These are phyloP conservation scores for Lemur catta DNA, from an alignment of 2,797 vertebrate species.

Conservation along the genomic window DNA sequence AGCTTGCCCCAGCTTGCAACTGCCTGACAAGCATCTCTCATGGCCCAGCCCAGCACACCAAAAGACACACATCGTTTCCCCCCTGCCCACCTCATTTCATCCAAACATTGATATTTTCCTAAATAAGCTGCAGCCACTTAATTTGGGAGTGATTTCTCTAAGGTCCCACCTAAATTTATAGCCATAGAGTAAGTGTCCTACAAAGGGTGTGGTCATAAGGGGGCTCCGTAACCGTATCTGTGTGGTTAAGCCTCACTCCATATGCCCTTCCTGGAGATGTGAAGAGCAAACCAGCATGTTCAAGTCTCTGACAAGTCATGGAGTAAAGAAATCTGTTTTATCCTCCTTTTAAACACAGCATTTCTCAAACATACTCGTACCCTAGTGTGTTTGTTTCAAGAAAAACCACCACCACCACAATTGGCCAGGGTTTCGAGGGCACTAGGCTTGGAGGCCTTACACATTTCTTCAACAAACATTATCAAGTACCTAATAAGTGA, in stretches of 20 bases:
- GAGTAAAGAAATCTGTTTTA: background rate
- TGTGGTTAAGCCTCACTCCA: background rate
- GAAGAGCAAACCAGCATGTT: background rate
- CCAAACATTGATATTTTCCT: background rate
- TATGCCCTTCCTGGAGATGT: background rate
- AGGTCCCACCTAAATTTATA: background rate
- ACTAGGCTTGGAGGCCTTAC: background rate
- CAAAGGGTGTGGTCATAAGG: background rate
- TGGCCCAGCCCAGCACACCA: background rate
- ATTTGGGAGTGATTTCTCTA: background rate
- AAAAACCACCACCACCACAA: background rate
- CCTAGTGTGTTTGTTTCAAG: background rate
- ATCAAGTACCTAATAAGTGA: background rate
- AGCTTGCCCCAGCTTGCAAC: background rate
- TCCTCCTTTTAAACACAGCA: background rate
- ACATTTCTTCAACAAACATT: background rate
- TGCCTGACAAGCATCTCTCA: background rate
- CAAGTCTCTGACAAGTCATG: background rate
- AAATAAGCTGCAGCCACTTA: background rate
- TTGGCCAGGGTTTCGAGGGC: background rate
- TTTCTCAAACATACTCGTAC: background rate
- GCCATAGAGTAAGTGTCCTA: background rate
- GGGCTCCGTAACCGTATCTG: background rate
- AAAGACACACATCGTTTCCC: background rate
- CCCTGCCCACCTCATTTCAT: background rate